Percentiles rank a stretch among this genome's conserved stretches.
These are phyloP conservation scores for Drosophila simulans DNA, from an alignment of 1,140 invertebrate genomes.

Conservation along the genomic window DNA sequence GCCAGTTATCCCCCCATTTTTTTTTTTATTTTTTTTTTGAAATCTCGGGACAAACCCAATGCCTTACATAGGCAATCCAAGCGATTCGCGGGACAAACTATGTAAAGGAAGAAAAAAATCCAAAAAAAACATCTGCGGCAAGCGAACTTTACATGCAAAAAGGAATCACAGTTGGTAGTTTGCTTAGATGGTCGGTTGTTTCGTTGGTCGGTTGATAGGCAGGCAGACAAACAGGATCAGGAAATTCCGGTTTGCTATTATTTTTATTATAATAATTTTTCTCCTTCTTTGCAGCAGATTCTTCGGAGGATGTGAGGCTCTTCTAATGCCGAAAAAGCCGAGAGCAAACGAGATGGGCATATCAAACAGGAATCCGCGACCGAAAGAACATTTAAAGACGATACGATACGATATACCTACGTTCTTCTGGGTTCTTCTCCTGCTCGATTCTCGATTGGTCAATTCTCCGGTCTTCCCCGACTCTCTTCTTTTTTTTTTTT, in stretches of 20 bases:
- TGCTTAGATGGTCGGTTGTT: conserved; percentile 11
- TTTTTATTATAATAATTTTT: conserved; percentile 78
- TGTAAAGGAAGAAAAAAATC: conserved; percentile 8
- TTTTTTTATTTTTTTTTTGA: background rate
- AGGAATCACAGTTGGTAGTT: conserved; percentile 73
- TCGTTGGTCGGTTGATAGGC: conserved; percentile 29
- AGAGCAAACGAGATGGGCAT: background rate
- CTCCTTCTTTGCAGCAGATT: conserved; percentile 48
- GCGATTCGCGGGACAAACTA: conserved; percentile 5
- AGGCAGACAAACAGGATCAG: conserved; percentile 69
- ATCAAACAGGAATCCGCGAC: conserved; percentile 53
- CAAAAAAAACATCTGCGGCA: conserved; percentile 56
- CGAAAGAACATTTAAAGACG: conserved; percentile 40
- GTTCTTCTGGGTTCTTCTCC: conserved; percentile 34
- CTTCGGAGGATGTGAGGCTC: conserved; percentile 40
- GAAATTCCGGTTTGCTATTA: conserved; percentile 81
- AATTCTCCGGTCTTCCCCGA: conserved; percentile 25
- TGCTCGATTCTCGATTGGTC: conserved; percentile 31
- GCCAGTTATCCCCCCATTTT: background rate
- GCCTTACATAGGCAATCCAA: conserved; percentile 60
- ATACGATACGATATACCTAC: conserved; percentile 54
- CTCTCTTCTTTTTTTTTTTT: background rate
- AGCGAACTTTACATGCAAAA: conserved; percentile 50
- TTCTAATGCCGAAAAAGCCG: conserved; percentile 60
- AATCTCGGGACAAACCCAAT: conserved; percentile 56